Evolutionary conservation across 2,888 invertebrate species (phyloP), one percentile per base, ranked within the genome.

Genomic region (Calliphora vomitoria): DNA sequence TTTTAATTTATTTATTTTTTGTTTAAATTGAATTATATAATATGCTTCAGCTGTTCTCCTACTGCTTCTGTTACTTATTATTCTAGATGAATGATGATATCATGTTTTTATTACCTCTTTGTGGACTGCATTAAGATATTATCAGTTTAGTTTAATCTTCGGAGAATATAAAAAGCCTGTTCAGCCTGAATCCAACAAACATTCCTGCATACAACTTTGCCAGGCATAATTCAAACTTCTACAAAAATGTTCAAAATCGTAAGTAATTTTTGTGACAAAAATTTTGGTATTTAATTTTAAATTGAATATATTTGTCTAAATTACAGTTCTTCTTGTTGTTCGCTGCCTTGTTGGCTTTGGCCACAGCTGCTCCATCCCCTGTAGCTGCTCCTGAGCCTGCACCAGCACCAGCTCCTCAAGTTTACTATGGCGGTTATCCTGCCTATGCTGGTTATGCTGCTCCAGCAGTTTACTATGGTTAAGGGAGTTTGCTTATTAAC

Each of bases 261-360:
- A 25, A 81, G 88, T 81, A 10, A 0, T 50, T 50, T 4, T 50
- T 50, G n/a, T 13, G 5, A 50, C n/a, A 3, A n/a, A 47, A 15
- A 10, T 41, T 8, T 20, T n/a, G 15, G 10, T 38, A n/a, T 53
- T 69, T 20, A 55, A 55, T 8, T 4, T 41, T 41, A 31, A 38
- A 8, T 41, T 41, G 0, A 41, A 10, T 41, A 69, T 74, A 8
- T 44, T 69, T 66, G 58, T 66, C 20, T 13, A 71, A 38, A 50
- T 79, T 86, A 4, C 47, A 90, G 90, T 78, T 90, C 50, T 68
- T 89, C 35, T 74, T 90, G 62, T 72, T 90, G 53, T 86, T 90
- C 47, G 89, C 90, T 20, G 89, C 89, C 11, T 84, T 90, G 74
- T 87, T 90, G 76, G 90, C 89, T 53, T 79, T 89, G 47, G 71